Evolutionary conservation across 1,140 invertebrate genomes (phyloP), one percentile per base, ranked within the genome.

Genomic region (Drosophila baimaii): DNA sequence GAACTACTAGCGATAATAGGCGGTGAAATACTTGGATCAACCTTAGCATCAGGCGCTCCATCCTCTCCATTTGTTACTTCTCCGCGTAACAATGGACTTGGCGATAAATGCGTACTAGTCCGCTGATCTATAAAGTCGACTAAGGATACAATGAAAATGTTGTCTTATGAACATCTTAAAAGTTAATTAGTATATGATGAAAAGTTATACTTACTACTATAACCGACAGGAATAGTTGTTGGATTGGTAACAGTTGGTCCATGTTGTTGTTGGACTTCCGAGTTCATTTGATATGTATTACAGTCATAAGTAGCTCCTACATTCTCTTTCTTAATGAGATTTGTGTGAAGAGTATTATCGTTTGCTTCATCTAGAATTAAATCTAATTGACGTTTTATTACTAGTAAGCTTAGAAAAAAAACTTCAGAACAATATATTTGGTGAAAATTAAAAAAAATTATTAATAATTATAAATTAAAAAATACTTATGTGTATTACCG

Each of bases 361-460:
- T 95, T 96, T 55, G 96, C 94, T 93, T 97, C 97, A 94, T 98
- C 97, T 92, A 98, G 95, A 92, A 98, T 98, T 90, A 97, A 98
- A 84, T 97, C 97, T 98, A 29, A 51, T 41, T 62, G 69, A 56
- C 33, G 10, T 13, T 21, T 1, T 35, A 15, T 35, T 21, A 21
- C n/a, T 51, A 17, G 31, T 21, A 17, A 52, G 19, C 33, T 33
- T 52, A 27, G 5, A 27, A 56, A 9, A 56, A n/a, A n/a, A n/a
- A n/a, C n/a, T n/a, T n/a, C n/a, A n/a, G n/a, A n/a, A n/a, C n/a
- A n/a, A n/a, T n/a, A n/a, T n/a, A n/a, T n/a, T n/a, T n/a, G n/a
- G n/a, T n/a, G n/a, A n/a, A n/a, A n/a, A n/a, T n/a, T n/a, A n/a
- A n/a, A n/a, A n/a, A n/a, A n/a, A n/a, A n/a, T n/a, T n/a, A n/a